Evolutionary conservation across 1,140 invertebrate species (phyloP).

Genomic region (Drosophila bipectinata): DNA sequence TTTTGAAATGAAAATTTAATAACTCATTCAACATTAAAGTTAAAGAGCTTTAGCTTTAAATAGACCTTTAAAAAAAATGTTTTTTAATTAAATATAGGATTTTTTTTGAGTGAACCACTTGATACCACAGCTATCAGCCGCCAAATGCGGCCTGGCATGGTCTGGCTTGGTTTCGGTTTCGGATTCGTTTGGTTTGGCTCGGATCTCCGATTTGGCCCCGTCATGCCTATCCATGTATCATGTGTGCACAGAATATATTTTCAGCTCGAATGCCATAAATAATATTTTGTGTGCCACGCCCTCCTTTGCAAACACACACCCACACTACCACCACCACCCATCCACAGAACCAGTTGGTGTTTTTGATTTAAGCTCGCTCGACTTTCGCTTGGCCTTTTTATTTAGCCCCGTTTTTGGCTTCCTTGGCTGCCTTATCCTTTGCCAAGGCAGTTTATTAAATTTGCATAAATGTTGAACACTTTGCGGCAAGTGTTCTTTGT

Average conservation of each 20-base stretch:
- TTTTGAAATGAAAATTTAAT: not conserved
- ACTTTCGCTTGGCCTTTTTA: slow-evolving; percentile 46
- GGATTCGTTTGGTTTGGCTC: slow-evolving; percentile 2
- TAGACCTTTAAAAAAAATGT: not conserved
- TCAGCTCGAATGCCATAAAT: slow-evolving; percentile 67
- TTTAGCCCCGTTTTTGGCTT: slow-evolving; percentile 33
- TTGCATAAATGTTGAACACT: slow-evolving; percentile 76
- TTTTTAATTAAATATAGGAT: not conserved
- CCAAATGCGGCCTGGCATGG: slow-evolving; percentile 53
- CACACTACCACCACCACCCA: slow-evolving; percentile 11
- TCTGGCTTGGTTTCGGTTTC: slow-evolving; percentile 1
- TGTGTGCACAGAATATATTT: slow-evolving; percentile 71
- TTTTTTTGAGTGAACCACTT: slow-evolving; percentile 18
- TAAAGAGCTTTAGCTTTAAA: not conserved
- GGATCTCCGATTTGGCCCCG: slow-evolving; percentile 19
- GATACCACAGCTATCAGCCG: slow-evolving; percentile 59
- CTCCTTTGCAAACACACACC: slow-evolving; percentile 21
- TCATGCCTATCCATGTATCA: slow-evolving; percentile 66
- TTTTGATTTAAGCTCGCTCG: slow-evolving; percentile 59
- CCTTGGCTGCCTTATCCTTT: slow-evolving; percentile 4
- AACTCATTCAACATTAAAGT: not conserved
- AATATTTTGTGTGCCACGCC: slow-evolving; percentile 65
- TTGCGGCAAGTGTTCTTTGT: slow-evolving; percentile 51
- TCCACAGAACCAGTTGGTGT: slow-evolving; percentile 32
- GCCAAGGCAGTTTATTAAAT: slow-evolving; percentile 73